Evolutionary conservation across 2,888 invertebrate genomes (phyloP).

Genomic region (Harpagoxenus sublaevis): DNA sequence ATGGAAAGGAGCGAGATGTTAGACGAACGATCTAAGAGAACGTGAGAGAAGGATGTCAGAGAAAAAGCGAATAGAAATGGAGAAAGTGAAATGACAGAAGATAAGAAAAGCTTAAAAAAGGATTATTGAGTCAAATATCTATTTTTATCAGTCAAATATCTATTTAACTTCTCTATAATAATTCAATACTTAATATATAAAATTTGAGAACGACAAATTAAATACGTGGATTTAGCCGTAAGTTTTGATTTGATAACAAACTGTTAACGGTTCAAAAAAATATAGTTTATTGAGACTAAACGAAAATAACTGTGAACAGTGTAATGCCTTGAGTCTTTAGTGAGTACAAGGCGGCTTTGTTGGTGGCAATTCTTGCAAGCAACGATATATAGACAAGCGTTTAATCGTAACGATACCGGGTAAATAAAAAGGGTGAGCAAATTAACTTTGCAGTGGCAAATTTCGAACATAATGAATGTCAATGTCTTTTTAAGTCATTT

Average conservation of each 20-base stretch:
- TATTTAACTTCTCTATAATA: not conserved
- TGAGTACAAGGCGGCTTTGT: constrained; percentile 25
- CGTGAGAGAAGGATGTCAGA: constrained; percentile 9
- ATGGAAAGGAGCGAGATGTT: constrained; percentile 51
- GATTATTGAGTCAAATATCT: constrained; percentile 68
- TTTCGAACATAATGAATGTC: not conserved
- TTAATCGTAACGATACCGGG: not conserved
- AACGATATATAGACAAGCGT: constrained; percentile 6
- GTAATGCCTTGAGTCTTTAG: not conserved
- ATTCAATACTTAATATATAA: not conserved
- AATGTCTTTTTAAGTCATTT: not conserved
- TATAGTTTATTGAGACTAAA: constrained; percentile 2
- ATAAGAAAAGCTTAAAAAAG: constrained; percentile 38
- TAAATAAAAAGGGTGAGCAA: not conserved
- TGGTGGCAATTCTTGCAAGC: not conserved
- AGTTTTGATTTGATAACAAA: not conserved
- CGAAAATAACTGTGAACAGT: constrained; percentile 20
- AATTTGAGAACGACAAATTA: not conserved
- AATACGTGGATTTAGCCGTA: not conserved
- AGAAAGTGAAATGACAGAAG: constrained; percentile 56
- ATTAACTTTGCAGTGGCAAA: not conserved
- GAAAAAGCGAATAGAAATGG: constrained; percentile 53
- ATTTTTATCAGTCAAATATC: constrained; percentile 35
- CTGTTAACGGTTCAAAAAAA: not conserved
- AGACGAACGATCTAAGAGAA: constrained; percentile 30